Evolutionary conservation across 2,888 invertebrate species (phyloP).

Genomic region (Yponomeuta malinellus): DNA sequence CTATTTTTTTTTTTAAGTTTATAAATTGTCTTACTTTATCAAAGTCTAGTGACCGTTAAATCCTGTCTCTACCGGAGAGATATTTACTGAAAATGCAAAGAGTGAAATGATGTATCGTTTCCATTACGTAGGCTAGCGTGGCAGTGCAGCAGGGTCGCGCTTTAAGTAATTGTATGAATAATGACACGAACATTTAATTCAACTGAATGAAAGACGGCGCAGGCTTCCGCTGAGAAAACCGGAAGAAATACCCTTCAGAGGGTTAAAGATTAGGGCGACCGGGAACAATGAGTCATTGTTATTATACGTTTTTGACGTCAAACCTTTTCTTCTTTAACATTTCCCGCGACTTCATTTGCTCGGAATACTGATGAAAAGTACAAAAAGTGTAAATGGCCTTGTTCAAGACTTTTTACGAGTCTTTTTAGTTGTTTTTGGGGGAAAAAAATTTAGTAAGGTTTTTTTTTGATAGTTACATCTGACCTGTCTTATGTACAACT

Average conservation of each 20-base stretch:
- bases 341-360: too few species aligned
- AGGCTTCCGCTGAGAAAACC: not conserved
- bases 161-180: not conserved
- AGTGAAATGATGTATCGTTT: not conserved
- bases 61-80: not conserved
- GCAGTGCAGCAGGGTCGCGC: not conserved
- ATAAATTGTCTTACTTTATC: too few species aligned
- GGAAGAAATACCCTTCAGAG: not conserved
- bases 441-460: too few species aligned
- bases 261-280: not conserved
- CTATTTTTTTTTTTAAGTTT: too few species aligned
- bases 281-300: not conserved
- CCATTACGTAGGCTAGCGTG: not conserved
- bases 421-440: too few species aligned
- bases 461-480: too few species aligned
- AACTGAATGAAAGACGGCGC: not conserved
- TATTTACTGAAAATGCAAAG: not conserved
- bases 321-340: not conserved
- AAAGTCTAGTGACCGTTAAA: not conserved
- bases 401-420: too few species aligned
- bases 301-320: not conserved
- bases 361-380: too few species aligned
- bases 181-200: not conserved
- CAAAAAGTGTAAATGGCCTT: too few species aligned
- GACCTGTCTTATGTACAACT: too few species aligned